Conservation (phyloP, 2,888 invertebrate genomes). For the Pasiphila rectangulata region DNA sequence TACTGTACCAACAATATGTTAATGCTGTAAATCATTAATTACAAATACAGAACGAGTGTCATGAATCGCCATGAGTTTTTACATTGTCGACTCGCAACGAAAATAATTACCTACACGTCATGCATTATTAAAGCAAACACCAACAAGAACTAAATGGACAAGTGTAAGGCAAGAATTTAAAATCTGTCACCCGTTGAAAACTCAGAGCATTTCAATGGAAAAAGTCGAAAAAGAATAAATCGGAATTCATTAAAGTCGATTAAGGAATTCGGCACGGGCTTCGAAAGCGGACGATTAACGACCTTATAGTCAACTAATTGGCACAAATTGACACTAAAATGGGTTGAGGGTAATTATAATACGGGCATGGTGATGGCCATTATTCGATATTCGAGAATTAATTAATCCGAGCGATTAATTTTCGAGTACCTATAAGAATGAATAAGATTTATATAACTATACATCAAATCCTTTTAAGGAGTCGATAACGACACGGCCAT, state of each 20-base stretch:
- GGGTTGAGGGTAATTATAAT: constrained; percentile 51
- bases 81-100: constrained; percentile 53
- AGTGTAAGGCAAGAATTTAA: constrained; percentile 79
- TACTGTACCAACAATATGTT: constrained; percentile 28
- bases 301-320: constrained; percentile 56
- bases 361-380: constrained; percentile 35
- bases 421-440: constrained; percentile 25
- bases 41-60: constrained; percentile 45
- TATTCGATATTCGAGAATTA: constrained; percentile 32
- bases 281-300: constrained; percentile 46
- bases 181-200: constrained; percentile 77
- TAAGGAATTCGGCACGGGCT: constrained; percentile 58
- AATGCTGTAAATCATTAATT: constrained; percentile 35
- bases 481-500: constrained; percentile 26
- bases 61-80: constrained; percentile 57
- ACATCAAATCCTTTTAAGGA: constrained; percentile 27
- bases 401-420: constrained; percentile 30
- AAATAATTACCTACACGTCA: constrained; percentile 73
- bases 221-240: constrained; percentile 61
- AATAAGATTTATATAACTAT: constrained; percentile 28
- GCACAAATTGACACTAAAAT: constrained; percentile 58
- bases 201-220: constrained; percentile 68
- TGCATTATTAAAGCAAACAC: constrained; percentile 74
- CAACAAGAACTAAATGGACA: constrained; percentile 59
- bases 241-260: constrained; percentile 70